Base-by-base conservation (phyloP, 2,888 invertebrate genomes). In the Agrenia bidenticulata region DNA sequence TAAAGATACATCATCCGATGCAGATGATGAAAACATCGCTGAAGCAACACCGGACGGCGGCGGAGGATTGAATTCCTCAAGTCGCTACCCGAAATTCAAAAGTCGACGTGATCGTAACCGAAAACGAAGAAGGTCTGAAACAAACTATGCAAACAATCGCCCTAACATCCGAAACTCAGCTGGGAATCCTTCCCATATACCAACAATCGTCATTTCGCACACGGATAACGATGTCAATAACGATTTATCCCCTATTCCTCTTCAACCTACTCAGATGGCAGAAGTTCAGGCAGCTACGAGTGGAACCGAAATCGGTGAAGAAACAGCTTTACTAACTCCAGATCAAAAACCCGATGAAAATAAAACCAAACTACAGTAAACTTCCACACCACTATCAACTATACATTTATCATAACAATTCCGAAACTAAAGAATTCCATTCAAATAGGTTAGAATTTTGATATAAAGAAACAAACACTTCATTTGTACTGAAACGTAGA, bases 61-160 rank as follows among this genome's bases (percentile, higher is more conserved):
- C 37, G 49, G 32, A 37, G 56, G 56, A 13, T 37, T 45, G 13
- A 37, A 54, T 41, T 37, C 61, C 4, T 54, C 56, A 11, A 51
- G 26, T 27, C 68, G 68, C n/a, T 61, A 57, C 39, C 60, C 64
- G 15, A 72, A 67, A 53, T 66, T 71, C 5, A 73, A 70, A 59
- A 73, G 72, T 53, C 60, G 73, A 39, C 71, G 74, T n/a, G 74
- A 74, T 57, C 58, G 73, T 32, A 70, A 74, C 62, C 54, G 70
- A 32, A 69, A 71, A 57, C 63, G 72, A 19, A 70, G 67, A 59
- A 67, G 71, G 19, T 66, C 66, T 41, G 72, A 65, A 50, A 60
- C 62, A 23, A 68, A 63, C 63, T 63, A 68, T 55, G 59, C 68
- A 62, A 62, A 54, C 56, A 63, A 71, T 71, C 71, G 71, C 49